Percentiles rank a stretch among this genome's conserved stretches.
These are phyloP conservation scores for Scrobipalpa costella DNA, from an alignment of 2,888 invertebrate species.

Conservation along the genomic window DNA sequence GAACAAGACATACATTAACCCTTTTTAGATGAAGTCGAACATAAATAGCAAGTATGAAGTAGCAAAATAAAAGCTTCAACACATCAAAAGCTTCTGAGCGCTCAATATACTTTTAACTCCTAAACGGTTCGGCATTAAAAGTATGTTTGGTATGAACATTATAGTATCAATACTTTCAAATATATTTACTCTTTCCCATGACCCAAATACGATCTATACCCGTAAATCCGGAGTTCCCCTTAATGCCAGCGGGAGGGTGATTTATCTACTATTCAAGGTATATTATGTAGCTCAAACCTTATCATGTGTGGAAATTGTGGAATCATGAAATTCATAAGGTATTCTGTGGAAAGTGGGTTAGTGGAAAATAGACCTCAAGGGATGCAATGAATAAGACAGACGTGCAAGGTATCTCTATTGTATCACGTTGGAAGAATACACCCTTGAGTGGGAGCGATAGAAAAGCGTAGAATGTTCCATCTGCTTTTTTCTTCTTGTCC, in stretches of 20 bases:
- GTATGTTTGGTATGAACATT: too few species aligned
- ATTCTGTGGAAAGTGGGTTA: slow-evolving; percentile 20
- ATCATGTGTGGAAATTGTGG: slow-evolving; percentile 37
- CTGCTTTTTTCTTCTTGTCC: too few species aligned
- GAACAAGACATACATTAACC: too few species aligned
- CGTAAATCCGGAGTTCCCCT: slow-evolving; percentile 23
- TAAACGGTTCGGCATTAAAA: too few species aligned
- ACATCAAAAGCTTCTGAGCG: too few species aligned
- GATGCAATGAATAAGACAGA: slow-evolving; percentile 1
- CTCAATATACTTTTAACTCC: too few species aligned
- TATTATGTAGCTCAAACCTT: slow-evolving; percentile 42
- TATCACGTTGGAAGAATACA: too few species aligned
- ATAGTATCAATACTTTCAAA: not conserved
- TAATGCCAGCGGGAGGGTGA: slow-evolving; percentile 50
- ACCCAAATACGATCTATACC: slow-evolving; percentile 1
- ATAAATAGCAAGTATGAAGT: too few species aligned
- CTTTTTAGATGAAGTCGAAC: too few species aligned
- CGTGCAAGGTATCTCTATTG: not conserved
- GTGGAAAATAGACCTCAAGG: slow-evolving; percentile 5
- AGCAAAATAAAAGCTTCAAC: too few species aligned
- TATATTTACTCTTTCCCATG: slow-evolving; percentile 1
- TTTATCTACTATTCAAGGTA: slow-evolving; percentile 40
- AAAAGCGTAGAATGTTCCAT: too few species aligned
- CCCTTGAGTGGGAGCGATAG: too few species aligned
- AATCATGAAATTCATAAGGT: slow-evolving; percentile 41